phyloP scores from a whole-genome alignment of 2,888 invertebrate genomes.

The Rhyacophila evoluta region DNA sequence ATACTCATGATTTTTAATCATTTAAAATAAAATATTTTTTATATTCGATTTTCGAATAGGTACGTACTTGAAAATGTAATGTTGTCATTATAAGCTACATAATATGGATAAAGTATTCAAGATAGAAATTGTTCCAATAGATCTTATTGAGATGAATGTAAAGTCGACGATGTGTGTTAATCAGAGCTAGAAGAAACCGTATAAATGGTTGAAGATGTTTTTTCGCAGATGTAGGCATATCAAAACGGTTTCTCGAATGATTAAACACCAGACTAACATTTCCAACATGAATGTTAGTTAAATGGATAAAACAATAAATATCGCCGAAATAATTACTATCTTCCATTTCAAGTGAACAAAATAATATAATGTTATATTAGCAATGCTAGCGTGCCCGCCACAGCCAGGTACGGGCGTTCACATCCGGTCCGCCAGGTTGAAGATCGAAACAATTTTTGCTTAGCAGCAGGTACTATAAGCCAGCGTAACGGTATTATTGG shows the following conservation, averaged over 20 bases:
- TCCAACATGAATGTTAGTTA: not conserved
- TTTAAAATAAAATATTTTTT: too few species aligned
- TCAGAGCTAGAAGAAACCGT: too few species aligned
- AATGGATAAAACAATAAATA: not conserved
- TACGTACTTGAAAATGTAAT: too few species aligned
- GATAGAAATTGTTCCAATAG: too few species aligned
- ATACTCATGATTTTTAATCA: too few species aligned
- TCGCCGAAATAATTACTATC: not conserved
- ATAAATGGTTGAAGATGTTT: too few species aligned
- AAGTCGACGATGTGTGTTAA: too few species aligned
- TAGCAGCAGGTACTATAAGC: not conserved
- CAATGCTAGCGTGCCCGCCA: not conserved
- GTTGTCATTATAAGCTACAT: too few species aligned
- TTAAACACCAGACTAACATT: not conserved
- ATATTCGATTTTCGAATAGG: too few species aligned
- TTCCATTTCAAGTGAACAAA: not conserved
- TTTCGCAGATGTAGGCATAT: not conserved
- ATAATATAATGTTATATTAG: not conserved
- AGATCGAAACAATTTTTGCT: slow-evolving; percentile 12
- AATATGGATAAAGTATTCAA: too few species aligned
- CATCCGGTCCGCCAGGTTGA: slow-evolving; percentile 9
- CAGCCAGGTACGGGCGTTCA: not conserved
- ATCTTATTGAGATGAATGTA: too few species aligned
- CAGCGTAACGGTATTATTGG: not conserved
- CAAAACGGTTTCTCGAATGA: not conserved